Evolutionary conservation across 2,888 invertebrate genomes (phyloP), one percentile per base, ranked within the genome.

Genomic region (Rotaria magnacalcarata): DNA sequence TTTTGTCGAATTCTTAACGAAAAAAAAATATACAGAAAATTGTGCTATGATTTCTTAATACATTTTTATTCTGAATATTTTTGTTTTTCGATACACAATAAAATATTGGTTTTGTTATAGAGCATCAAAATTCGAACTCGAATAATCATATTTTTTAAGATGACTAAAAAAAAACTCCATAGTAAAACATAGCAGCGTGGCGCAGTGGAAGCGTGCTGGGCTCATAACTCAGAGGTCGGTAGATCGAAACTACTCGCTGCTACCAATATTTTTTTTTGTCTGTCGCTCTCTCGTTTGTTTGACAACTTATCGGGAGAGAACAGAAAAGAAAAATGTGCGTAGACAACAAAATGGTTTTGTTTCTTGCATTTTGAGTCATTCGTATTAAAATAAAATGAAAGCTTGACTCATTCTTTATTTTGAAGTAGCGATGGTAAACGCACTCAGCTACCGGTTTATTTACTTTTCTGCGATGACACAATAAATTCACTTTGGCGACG

Each of bases 201-300:
- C 86, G 86, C 86, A 86, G 86, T 86, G 86, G 86, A 86, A 86
- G 86, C 86, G 86, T 86, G 86, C 86, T 86, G 86, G 86, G 86
- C 86, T 86, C 86, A 86, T 86, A 86, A 86, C 86, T 86, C 86
- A 86, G 86, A 86, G 86, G 86, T 86, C 86, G 86, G 86, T 86
- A 85, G 86, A 86, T 86, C 86, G 86, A 86, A 86, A 86, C 86
- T 85, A 86, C 84, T 86, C 86, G 86, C 86, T 86, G 86, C 86
- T 86, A 86, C n/a, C 34, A 34, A 34, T 14, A 54, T 84, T 27
- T 11, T 60, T 43, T 41, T 34, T 41, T 67, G 50, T 19, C 19
- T 27, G 1, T 67, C 24, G 7, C 34, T 34, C 34, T 34, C 34
- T 34, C 34, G 34, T 34, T 67, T 16, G 7, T 34, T 67, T 34